phyloP scores from a whole-genome alignment of 2,888 invertebrate species.

The Crioceris asparagi region DNA sequence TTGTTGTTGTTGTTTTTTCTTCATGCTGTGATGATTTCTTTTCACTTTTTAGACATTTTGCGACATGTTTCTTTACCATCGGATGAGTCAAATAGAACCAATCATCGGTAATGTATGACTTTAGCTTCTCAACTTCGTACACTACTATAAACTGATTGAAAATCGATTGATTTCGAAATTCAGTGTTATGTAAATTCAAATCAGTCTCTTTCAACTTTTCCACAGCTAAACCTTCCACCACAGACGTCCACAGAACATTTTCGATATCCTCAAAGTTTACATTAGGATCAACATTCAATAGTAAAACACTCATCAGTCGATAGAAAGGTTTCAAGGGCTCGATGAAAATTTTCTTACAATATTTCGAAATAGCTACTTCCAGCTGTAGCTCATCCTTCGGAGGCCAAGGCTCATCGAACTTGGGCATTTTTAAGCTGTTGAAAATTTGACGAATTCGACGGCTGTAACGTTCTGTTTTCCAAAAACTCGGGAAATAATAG shows the following conservation, averaged over 20 bases:
- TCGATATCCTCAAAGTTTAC: slow-evolving; percentile 38
- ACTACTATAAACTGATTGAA: slow-evolving; percentile 39
- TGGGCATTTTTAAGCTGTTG: slow-evolving; percentile 45
- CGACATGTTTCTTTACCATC: slow-evolving; percentile 31
- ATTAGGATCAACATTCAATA: slow-evolving; percentile 32
- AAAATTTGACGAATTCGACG: slow-evolving; percentile 43
- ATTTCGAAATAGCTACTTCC: slow-evolving; percentile 41
- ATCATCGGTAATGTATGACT: slow-evolving; percentile 42
- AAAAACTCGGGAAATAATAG: slow-evolving; percentile 55
- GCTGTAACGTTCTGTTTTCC: slow-evolving; percentile 44
- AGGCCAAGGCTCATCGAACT: slow-evolving; percentile 39
- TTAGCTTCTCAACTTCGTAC: slow-evolving; percentile 45
- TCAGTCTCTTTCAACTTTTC: slow-evolving; percentile 44
- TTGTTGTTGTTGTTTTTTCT: slow-evolving; percentile 7
- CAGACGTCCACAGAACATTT: slow-evolving; percentile 43
- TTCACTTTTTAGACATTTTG: slow-evolving; percentile 28
- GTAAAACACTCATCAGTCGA: slow-evolving; percentile 37
- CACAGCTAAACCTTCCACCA: slow-evolving; percentile 44
- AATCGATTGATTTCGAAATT: slow-evolving; percentile 25
- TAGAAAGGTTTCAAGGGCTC: slow-evolving; percentile 42
- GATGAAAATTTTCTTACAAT: slow-evolving; percentile 41
- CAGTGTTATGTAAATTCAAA: slow-evolving; percentile 24
- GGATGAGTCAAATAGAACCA: slow-evolving; percentile 47
- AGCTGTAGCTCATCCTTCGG: slow-evolving; percentile 38
- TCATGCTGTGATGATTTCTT: slow-evolving; percentile 10